phyloP scores from a whole-genome alignment of 2,113 vertebrate genomes.

The Lipotes vexillifer region DNA sequence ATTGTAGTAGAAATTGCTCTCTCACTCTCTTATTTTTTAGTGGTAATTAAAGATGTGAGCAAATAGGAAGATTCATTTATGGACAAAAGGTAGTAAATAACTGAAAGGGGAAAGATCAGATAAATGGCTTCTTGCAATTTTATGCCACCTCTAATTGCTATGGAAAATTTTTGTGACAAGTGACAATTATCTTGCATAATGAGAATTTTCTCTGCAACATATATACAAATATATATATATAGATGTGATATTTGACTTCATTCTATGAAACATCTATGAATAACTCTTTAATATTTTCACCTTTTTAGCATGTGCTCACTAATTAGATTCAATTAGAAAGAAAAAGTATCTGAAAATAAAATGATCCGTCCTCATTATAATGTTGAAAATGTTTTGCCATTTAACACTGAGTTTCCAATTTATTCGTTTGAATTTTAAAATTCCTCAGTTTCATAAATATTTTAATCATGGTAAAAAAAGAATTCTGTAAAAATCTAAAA shows the following conservation, averaged over 20 bases:
- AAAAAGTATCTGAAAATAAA: constrained; percentile 46
- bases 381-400: not conserved
- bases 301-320: constrained; percentile 24
- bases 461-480: not conserved
- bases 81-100: constrained; percentile 13
- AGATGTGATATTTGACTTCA: not conserved
- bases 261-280: constrained; percentile 4
- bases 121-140: constrained; percentile 48
- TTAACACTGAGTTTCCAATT: not conserved
- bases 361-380: constrained; percentile 11
- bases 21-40: not conserved
- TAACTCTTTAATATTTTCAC: constrained; percentile 39
- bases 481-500: not conserved
- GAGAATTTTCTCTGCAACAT: constrained; percentile 27
- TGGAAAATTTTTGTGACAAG: constrained; percentile 45
- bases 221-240: not conserved
- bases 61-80: not conserved
- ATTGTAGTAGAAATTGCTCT: not conserved
- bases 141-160: constrained; percentile 24
- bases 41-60: constrained; percentile 42
- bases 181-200: constrained; percentile 46
- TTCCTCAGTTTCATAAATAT: not conserved
- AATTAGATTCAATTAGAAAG: constrained; percentile 54
- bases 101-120: constrained; percentile 28
- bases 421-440: constrained; percentile 39